These are phyloP conservation scores for Xylophagus ater DNA, from an alignment of 2,888 invertebrate genomes.

Conservation along the genomic window DNA sequence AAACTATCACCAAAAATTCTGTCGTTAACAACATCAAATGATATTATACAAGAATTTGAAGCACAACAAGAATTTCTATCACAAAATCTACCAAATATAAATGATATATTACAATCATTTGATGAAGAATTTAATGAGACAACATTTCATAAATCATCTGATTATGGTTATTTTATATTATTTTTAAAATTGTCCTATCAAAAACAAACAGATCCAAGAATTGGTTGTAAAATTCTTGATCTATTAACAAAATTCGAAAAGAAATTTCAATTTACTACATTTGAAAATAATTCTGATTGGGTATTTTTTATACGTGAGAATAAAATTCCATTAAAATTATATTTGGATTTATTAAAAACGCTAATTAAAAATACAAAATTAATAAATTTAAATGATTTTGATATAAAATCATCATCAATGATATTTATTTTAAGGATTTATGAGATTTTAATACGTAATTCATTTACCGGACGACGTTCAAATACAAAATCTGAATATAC, in stretches of 20 bases:
- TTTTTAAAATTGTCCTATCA: conserved; percentile 18
- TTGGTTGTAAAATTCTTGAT: conserved; percentile 22
- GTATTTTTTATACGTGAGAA: conserved; percentile 37
- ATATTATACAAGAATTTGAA: neutral
- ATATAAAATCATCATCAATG: neutral
- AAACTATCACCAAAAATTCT: neutral
- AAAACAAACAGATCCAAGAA: conserved; percentile 6
- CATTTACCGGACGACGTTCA: conserved; percentile 15
- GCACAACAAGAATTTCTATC: too few species aligned
- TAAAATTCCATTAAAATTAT: conserved; percentile 45
- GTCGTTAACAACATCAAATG: neutral
- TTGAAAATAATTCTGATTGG: conserved; percentile 25
- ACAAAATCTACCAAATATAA: conserved; percentile 17
- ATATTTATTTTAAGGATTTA: conserved; percentile 24
- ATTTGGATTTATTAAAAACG: conserved; percentile 44
- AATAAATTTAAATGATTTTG: conserved; percentile 25
- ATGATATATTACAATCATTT: conserved; percentile 26
- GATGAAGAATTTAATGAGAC: conserved; percentile 20
- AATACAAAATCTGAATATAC: conserved; percentile 25
- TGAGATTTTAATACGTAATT: conserved; percentile 20
- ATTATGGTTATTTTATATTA: conserved; percentile 26
- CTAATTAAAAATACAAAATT: conserved; percentile 43
- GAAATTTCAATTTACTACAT: conserved; percentile 21
- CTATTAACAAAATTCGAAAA: conserved; percentile 19
- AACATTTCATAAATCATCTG: conserved; percentile 22